phyloP scores from a whole-genome alignment of 2,113 vertebrate species.

The Macaca mulatta region DNA sequence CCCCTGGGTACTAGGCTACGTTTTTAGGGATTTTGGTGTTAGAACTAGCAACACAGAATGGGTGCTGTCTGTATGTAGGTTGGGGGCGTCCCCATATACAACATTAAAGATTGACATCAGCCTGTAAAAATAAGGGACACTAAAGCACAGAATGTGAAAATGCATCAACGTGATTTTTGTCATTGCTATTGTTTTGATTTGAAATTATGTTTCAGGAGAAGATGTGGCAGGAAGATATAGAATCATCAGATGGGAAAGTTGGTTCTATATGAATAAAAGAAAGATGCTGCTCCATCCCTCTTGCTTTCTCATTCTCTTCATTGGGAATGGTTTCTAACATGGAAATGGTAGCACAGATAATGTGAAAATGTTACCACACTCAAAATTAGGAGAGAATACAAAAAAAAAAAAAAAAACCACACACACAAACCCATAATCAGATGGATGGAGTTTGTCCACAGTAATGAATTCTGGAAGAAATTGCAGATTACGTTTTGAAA shows the following conservation, averaged over 20 bases:
- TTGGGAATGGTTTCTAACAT: not conserved
- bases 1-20: not conserved
- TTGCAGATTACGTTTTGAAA: not conserved
- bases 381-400: not conserved
- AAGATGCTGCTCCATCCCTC: not conserved
- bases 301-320: not conserved
- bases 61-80: not conserved
- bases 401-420: not conserved
- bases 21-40: not conserved
- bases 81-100: not conserved
- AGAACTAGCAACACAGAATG: not conserved
- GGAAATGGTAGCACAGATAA: not conserved
- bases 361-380: not conserved
- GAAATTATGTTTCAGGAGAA: not conserved
- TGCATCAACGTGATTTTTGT: not conserved
- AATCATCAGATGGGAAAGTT: not conserved
- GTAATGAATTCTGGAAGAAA: not conserved
- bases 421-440: not conserved
- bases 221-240: not conserved
- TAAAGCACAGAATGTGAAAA: not conserved
- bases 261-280: not conserved
- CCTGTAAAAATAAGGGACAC: not conserved
- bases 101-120: not conserved
- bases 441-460: not conserved
- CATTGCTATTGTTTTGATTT: not conserved